These are phyloP conservation scores for Apus apus DNA, from an alignment of 2,113 vertebrate species.

Conservation along the genomic window DNA sequence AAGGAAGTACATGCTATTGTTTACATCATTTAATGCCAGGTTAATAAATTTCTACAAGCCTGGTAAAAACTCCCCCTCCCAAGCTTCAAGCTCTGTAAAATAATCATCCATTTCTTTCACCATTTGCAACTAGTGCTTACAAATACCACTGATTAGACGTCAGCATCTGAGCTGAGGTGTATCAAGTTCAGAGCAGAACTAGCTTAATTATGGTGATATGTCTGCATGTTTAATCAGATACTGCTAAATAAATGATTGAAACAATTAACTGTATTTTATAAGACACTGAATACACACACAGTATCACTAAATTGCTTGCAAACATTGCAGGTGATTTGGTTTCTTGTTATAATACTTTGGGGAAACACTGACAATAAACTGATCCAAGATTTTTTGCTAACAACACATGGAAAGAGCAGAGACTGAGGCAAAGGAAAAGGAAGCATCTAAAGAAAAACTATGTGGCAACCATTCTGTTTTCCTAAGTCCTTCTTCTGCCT, in stretches of 20 bases:
- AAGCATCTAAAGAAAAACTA: neutral
- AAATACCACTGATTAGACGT: neutral
- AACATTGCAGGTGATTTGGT: neutral
- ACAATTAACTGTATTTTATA: conserved; percentile 24
- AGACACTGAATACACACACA: neutral
- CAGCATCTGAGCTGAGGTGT: neutral
- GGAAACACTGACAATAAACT: neutral
- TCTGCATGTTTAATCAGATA: conserved; percentile 14
- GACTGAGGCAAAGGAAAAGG: neutral
- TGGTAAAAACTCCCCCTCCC: neutral
- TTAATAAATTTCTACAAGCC: neutral
- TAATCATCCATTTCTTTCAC: neutral
- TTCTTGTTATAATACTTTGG: neutral
- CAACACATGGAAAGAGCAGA: neutral
- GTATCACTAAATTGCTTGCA: neutral
- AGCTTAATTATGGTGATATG: conserved; percentile 6
- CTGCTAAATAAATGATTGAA: conserved; percentile 26
- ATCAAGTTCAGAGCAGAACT: conserved; percentile 3
- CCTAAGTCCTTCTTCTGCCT: neutral
- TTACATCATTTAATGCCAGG: neutral
- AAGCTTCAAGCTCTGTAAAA: neutral
- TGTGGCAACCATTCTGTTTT: neutral
- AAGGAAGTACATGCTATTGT: neutral
- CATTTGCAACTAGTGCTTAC: neutral
- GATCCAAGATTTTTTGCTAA: neutral